Conservation (phyloP, 1,140 invertebrate species). For the Kradibia gibbosae region DNA sequence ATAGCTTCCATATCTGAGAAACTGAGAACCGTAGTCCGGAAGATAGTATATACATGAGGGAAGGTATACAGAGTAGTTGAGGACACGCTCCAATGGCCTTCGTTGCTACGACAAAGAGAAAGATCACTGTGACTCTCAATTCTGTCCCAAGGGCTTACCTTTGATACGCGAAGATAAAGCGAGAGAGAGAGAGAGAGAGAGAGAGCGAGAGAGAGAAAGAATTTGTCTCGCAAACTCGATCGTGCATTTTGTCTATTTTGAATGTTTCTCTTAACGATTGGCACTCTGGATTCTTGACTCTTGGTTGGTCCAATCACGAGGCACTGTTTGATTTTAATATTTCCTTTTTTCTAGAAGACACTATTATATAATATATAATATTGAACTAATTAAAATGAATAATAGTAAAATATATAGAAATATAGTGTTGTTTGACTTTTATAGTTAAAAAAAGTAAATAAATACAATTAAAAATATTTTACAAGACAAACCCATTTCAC, state of each 20-base stretch:
- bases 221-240: constrained; percentile 29
- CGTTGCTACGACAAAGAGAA: constrained; percentile 53
- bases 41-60: not conserved
- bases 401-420: too few species aligned
- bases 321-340: not conserved
- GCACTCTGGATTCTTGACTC: not conserved
- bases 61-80: not conserved
- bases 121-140: constrained; percentile 66
- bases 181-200: not conserved
- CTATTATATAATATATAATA: too few species aligned
- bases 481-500: too few species aligned
- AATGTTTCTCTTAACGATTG: constrained; percentile 10
- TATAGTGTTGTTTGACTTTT: too few species aligned
- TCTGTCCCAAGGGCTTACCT: constrained; percentile 14
- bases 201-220: not conserved
- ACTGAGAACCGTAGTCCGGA: constrained; percentile 25
- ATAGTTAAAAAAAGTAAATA: too few species aligned
- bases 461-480: too few species aligned
- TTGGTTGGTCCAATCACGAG: not conserved
- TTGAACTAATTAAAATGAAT: too few species aligned
- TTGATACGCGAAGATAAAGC: not conserved
- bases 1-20: constrained; percentile 50
- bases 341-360: too few species aligned
- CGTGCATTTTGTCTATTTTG: constrained; percentile 40
- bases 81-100: constrained; percentile 37